phyloP scores from a whole-genome alignment of 2,888 invertebrate genomes.

The Laspeyria flexula region DNA sequence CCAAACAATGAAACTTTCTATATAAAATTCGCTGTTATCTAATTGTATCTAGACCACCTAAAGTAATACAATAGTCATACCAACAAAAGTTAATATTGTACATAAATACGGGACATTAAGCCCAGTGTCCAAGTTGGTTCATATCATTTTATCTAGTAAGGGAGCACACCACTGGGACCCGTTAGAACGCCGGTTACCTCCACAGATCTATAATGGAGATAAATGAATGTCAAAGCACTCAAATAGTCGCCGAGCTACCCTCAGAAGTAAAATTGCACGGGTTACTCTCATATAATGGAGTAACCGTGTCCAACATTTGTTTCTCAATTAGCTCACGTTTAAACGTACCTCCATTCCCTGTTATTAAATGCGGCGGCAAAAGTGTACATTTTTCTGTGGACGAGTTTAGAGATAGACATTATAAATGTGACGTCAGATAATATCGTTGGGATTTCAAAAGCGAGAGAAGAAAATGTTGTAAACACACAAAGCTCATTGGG shows the following conservation, averaged over 20 bases:
- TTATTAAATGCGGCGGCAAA: conserved; percentile 36
- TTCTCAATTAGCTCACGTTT: conserved; percentile 71
- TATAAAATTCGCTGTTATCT: background rate
- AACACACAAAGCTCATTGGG: conserved; percentile 4
- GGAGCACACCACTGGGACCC: conserved; percentile 64
- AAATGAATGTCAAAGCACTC: conserved; percentile 82
- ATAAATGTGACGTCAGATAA: conserved; percentile 22
- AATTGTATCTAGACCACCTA: background rate
- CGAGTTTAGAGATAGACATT: conserved; percentile 23
- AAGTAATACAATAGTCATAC: background rate
- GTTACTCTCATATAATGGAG: conserved; percentile 77
- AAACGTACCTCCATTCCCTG: conserved; percentile 55
- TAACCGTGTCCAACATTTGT: conserved; percentile 80
- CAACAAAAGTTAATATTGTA: conserved; percentile 1
- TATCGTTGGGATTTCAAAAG: conserved; percentile 16
- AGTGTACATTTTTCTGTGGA: conserved; percentile 29
- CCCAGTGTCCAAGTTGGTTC: conserved; percentile 19
- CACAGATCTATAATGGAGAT: conserved; percentile 80
- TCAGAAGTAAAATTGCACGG: conserved; percentile 75
- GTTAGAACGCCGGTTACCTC: conserved; percentile 52
- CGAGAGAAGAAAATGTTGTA: background rate
- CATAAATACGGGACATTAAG: conserved; percentile 15
- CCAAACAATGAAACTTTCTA: background rate
- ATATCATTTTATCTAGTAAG: conserved; percentile 29
- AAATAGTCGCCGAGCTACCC: conserved; percentile 60